These are phyloP conservation scores for Coregonus sp. DNA, from an alignment of 2,797 vertebrate species.

Conservation along the genomic window DNA sequence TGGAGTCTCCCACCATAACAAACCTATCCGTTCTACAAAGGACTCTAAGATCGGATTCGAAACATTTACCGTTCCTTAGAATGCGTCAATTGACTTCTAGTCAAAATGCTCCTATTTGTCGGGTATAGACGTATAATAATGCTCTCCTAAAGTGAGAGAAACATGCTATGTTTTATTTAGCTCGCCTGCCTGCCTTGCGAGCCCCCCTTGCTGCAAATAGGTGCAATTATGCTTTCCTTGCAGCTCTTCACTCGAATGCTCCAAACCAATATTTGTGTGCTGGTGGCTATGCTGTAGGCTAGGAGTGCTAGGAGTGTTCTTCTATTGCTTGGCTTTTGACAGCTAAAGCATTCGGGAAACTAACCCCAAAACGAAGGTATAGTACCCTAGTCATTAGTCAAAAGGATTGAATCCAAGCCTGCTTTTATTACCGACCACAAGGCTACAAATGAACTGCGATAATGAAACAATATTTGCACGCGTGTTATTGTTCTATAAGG, in stretches of 20 bases:
- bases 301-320: slow-evolving; percentile 28
- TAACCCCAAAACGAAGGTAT: slow-evolving; percentile 9
- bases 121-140: slow-evolving; percentile 27
- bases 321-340: slow-evolving; percentile 25
- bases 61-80: slow-evolving; percentile 42
- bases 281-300: slow-evolving; percentile 31
- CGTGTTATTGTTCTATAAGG: slow-evolving; percentile 13
- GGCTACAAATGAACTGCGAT: slow-evolving; percentile 62
- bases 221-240: slow-evolving; percentile 60
- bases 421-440: slow-evolving; percentile 57
- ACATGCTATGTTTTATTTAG: slow-evolving; percentile 44
- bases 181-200: slow-evolving; percentile 15
- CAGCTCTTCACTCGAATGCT: slow-evolving; percentile 45
- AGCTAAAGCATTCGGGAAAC: slow-evolving; percentile 31
- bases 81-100: slow-evolving; percentile 31
- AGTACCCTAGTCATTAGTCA: slow-evolving; percentile 18
- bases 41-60: slow-evolving; percentile 49
- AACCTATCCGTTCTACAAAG: slow-evolving; percentile 60
- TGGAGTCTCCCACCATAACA: slow-evolving; percentile 73
- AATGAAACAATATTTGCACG: slow-evolving; percentile 73
- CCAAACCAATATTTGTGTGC: slow-evolving; percentile 37
- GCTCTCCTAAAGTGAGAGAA: slow-evolving; percentile 48
- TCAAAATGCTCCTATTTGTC: slow-evolving; percentile 24
- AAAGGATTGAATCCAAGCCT: slow-evolving; percentile 34
- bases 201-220: slow-evolving; percentile 50